These are phyloP conservation scores for Catostylus mosaicus DNA, from an alignment of 30 jellyfish, hydroid and myxozoan species.

Conservation along the genomic window DNA sequence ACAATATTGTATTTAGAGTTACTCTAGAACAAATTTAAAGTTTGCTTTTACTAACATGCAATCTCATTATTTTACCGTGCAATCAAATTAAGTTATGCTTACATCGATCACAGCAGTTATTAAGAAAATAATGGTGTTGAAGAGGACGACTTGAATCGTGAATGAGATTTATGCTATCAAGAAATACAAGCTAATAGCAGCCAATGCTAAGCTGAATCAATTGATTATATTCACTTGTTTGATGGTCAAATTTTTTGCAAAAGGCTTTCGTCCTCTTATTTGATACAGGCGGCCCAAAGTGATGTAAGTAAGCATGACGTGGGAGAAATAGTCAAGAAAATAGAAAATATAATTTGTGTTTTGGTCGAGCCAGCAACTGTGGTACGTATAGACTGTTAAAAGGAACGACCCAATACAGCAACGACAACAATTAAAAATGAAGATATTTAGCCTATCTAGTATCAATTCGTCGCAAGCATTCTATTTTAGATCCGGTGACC, in stretches of 20 bases:
- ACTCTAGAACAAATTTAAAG: not conserved
- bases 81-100: not conserved
- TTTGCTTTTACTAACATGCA: slow-evolving; percentile 18
- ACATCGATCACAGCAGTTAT: not conserved
- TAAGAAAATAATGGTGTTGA: not conserved
- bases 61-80: not conserved
- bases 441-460: too few relatives aligned
- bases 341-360: not conserved
- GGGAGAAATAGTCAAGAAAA: slow-evolving; percentile 41
- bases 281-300: slow-evolving; percentile 38
- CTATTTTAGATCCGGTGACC: too few relatives aligned
- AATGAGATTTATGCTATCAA: slow-evolving; percentile 13
- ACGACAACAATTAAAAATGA: too few relatives aligned
- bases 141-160: slow-evolving; percentile 27
- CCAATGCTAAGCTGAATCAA: not conserved
- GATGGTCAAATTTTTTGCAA: not conserved
- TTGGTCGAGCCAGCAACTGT: slow-evolving; percentile 34
- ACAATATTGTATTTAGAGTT: too few relatives aligned
- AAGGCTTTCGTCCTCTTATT: slow-evolving; percentile 2
- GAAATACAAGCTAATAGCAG: slow-evolving; percentile 8
- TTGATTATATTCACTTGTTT: slow-evolving; percentile 8
- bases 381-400: too few relatives aligned
- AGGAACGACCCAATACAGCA: too few relatives aligned
- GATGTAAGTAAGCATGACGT: slow-evolving; percentile 38
- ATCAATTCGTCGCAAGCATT: too few relatives aligned